Conservation (phyloP, 2,888 invertebrate genomes). For the Lomographa bimaculata region DNA sequence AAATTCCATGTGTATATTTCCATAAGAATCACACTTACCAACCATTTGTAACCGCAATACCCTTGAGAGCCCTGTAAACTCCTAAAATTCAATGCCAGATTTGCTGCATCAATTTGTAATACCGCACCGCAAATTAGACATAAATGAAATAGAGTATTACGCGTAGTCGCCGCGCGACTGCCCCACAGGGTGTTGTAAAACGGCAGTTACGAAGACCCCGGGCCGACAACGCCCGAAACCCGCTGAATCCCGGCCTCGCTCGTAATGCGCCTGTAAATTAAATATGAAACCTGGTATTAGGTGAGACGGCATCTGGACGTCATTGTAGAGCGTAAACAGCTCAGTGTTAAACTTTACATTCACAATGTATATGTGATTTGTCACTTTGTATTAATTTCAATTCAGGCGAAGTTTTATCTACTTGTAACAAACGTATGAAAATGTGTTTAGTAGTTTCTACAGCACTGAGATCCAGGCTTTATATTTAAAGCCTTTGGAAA, state of each 20-base stretch:
- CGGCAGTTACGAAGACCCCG: slow-evolving; percentile 44
- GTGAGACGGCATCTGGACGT: slow-evolving; percentile 33
- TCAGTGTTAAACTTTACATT: too few relatives aligned
- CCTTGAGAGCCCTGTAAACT: too few relatives aligned
- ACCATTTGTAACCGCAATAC: too few relatives aligned
- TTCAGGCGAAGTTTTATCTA: too few relatives aligned
- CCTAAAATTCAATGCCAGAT: slow-evolving; percentile 19
- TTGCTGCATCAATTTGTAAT: slow-evolving; percentile 27
- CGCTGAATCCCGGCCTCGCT: slow-evolving; percentile 19
- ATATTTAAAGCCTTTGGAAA: too few relatives aligned
- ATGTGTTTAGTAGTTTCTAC: too few relatives aligned
- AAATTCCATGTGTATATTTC: too few relatives aligned
- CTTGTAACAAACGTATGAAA: too few relatives aligned
- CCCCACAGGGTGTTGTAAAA: slow-evolving; percentile 60
- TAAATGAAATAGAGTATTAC: slow-evolving; percentile 60
- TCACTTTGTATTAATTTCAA: too few relatives aligned
- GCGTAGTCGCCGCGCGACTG: slow-evolving; percentile 44
- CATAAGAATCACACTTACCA: too few relatives aligned
- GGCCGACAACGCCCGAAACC: slow-evolving; percentile 20
- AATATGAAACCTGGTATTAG: slow-evolving; percentile 40
- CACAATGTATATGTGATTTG: too few relatives aligned
- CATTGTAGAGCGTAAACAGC: slow-evolving; percentile 17
- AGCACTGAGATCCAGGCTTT: too few relatives aligned
- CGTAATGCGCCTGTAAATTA: slow-evolving; percentile 38
- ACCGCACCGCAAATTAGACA: slow-evolving; percentile 49